phyloP scores from a whole-genome alignment of 2,888 invertebrate genomes.

The Melanargia galathea region DNA sequence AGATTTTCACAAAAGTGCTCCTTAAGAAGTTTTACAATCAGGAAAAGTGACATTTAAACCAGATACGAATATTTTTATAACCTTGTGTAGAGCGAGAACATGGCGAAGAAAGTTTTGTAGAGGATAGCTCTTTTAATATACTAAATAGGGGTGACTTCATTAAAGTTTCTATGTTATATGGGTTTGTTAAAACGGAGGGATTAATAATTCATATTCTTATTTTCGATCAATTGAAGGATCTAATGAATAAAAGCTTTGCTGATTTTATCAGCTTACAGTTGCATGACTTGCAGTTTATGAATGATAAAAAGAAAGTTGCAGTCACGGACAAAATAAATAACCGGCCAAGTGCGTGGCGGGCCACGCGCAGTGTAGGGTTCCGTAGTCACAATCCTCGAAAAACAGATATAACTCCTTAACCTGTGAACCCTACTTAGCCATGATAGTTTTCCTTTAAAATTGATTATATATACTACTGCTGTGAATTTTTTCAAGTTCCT shows the following conservation, averaged over 20 bases:
- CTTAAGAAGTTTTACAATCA: slow-evolving; percentile 47
- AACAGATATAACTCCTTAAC: too few species aligned
- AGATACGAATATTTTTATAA: slow-evolving; percentile 43
- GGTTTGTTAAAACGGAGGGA: slow-evolving; percentile 55
- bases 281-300: slow-evolving; percentile 51
- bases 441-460: too few species aligned
- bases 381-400: too few species aligned
- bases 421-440: too few species aligned
- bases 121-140: slow-evolving; percentile 52
- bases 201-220: slow-evolving; percentile 40
- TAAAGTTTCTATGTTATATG: slow-evolving; percentile 54
- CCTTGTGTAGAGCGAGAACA: slow-evolving; percentile 48
- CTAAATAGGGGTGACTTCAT: slow-evolving; percentile 44
- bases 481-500: too few species aligned
- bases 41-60: slow-evolving; percentile 38
- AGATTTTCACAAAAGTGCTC: slow-evolving; percentile 51
- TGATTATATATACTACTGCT: too few species aligned
- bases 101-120: slow-evolving; percentile 47
- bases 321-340: slow-evolving; percentile 49
- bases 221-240: slow-evolving; percentile 49
- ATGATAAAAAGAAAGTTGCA: slow-evolving; percentile 47
- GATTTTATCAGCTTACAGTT: slow-evolving; percentile 52
- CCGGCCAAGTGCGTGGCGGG: too few species aligned
- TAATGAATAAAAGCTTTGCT: slow-evolving; percentile 59
- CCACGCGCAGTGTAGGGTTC: too few species aligned